Evolutionary conservation across 2,888 invertebrate genomes (phyloP).

Genomic region (Tetragnatha montana): DNA sequence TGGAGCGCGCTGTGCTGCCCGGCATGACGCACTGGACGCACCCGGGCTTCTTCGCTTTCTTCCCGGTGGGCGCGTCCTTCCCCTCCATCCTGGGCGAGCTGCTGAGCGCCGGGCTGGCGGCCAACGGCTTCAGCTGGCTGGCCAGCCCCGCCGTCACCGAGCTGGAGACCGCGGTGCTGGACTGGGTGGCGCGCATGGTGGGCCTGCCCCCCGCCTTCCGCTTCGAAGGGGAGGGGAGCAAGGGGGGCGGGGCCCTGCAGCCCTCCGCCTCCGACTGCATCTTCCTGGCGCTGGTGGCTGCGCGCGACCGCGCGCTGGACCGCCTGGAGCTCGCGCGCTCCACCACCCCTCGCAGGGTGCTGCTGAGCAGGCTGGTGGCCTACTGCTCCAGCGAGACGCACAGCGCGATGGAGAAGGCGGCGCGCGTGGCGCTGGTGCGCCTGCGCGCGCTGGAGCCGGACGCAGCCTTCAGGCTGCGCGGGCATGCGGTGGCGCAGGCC

Average conservation of each 20-base stretch:
- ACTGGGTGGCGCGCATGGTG: constrained; percentile 98
- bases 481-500: constrained; percentile 85
- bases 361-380: constrained; percentile 94
- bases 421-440: constrained; percentile 94
- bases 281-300: constrained; percentile 79
- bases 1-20: constrained; percentile 93
- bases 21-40: constrained; percentile 85
- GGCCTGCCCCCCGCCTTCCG: constrained; percentile 94
- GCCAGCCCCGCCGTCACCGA: constrained; percentile 98
- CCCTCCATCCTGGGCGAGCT: constrained; percentile 98
- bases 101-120: constrained; percentile 95
- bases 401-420: constrained; percentile 93
- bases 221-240: constrained; percentile 83
- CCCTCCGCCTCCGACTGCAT: constrained; percentile 98
- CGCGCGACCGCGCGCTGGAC: constrained; percentile 82
- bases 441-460: constrained; percentile 91
- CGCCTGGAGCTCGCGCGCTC: constrained; percentile 87
- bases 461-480: constrained; percentile 86
- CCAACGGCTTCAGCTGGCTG: constrained; percentile 89
- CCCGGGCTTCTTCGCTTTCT: constrained; percentile 98
- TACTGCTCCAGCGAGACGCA: constrained; percentile 82
- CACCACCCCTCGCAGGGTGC: constrained; percentile 89
- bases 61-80: constrained; percentile 97
- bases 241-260: constrained; percentile 97
- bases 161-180: constrained; percentile 96